These are phyloP conservation scores for Australoheros facetus DNA, from an alignment of 2,797 vertebrate genomes.

Conservation along the genomic window DNA sequence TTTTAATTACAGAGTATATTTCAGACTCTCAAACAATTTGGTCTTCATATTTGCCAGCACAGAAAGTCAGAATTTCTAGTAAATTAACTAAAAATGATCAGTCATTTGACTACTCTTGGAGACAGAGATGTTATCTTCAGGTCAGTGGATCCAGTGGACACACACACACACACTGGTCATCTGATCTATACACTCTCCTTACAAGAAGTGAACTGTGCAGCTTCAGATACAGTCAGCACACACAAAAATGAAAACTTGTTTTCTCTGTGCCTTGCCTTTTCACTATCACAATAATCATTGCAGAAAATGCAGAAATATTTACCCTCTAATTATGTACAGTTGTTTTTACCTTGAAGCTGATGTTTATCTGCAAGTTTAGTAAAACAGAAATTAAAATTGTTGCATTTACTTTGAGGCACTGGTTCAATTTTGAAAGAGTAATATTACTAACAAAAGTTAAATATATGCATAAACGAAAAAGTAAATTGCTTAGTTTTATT, in stretches of 20 bases:
- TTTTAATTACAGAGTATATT: neutral
- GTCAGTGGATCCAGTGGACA: slow-evolving; percentile 20
- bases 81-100: neutral
- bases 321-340: neutral
- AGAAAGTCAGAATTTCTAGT: neutral
- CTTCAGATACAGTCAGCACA: neutral
- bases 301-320: slow-evolving; percentile 14
- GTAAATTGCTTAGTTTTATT: neutral
- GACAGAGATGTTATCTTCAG: slow-evolving; percentile 26
- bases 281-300: neutral
- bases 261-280: too few relatives aligned
- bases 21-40: neutral
- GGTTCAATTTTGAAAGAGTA: neutral
- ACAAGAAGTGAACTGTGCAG: neutral
- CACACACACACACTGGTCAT: slow-evolving; percentile 25
- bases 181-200: slow-evolving; percentile 44
- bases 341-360: neutral
- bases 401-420: neutral
- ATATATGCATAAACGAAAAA: neutral
- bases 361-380: neutral
- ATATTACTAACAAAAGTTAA: neutral
- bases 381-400: neutral
- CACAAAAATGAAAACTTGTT: neutral
- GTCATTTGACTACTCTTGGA: slow-evolving; percentile 27
- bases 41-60: rapidly evolving